Conservation (phyloP, 2,797 vertebrate species). For the Botia kubotai region DNA sequence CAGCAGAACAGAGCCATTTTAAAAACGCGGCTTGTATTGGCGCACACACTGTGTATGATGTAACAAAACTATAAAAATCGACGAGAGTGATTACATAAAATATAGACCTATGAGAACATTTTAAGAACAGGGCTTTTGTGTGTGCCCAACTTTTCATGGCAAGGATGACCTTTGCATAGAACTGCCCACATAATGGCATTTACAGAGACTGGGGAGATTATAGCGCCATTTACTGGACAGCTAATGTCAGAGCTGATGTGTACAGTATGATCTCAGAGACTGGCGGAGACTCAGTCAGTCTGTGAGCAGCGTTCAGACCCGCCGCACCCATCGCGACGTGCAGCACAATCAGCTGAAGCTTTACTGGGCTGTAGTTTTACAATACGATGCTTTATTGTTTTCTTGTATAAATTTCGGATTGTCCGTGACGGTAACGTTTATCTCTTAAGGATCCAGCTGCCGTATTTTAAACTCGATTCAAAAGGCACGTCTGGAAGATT, state of each 20-base stretch:
- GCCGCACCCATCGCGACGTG: background rate
- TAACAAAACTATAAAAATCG: no score
- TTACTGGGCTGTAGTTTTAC: background rate
- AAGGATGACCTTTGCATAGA: no score
- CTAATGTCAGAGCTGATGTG: background rate
- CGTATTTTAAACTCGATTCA: background rate
- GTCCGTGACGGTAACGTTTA: background rate
- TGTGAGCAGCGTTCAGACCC: constrained; percentile 3
- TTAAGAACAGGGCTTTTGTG: no score
- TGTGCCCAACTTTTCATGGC: no score
- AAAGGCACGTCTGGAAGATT: no score
- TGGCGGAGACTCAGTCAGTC: background rate
- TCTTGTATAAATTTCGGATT: background rate
- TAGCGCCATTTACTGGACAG: constrained; percentile 19
- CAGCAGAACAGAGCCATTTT: no score
- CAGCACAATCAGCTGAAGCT: constrained; percentile 4
- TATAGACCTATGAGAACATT: no score
- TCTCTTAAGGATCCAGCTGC: background rate
- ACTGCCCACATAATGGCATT: no score
- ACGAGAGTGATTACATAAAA: no score
- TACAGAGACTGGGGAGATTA: background rate
- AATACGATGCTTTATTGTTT: background rate
- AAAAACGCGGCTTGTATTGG: no score
- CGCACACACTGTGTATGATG: no score
- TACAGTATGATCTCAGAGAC: background rate